Conservation (phyloP, 2,888 invertebrate genomes). For the Drosophila stalkeri region DNA sequence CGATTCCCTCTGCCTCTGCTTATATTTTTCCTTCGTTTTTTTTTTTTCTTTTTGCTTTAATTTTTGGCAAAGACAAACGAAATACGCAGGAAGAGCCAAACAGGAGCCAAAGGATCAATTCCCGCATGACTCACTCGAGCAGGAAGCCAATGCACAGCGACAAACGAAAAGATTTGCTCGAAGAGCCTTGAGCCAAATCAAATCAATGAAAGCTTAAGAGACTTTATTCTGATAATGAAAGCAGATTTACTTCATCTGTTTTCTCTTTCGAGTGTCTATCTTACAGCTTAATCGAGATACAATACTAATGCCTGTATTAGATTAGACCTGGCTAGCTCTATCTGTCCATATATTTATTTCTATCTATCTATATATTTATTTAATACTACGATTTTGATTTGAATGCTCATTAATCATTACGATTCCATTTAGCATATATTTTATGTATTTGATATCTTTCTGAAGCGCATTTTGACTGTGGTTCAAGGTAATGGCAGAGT, state of each 20-base stretch:
- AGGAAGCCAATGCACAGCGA: conserved; percentile 25
- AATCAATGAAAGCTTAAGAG: background rate
- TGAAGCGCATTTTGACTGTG: too few species aligned
- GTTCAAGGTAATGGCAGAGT: too few species aligned
- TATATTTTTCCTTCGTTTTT: background rate
- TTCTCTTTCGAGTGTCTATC: background rate
- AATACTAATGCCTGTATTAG: background rate
- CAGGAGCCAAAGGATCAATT: conserved; percentile 21
- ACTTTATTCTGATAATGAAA: background rate
- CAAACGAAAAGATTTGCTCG: conserved; percentile 5
- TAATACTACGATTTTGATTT: too few species aligned
- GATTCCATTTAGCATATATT: too few species aligned
- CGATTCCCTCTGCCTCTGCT: background rate
- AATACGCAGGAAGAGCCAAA: conserved; percentile 38
- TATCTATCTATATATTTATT: too few species aligned
- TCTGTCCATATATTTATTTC: too few species aligned
- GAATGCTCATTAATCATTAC: too few species aligned
- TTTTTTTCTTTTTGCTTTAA: background rate
- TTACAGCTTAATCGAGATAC: too few species aligned
- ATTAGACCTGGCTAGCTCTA: background rate
- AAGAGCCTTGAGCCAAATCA: background rate
- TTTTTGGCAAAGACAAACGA: conserved; percentile 38
- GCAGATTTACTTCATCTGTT: background rate
- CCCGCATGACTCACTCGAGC: conserved; percentile 41
- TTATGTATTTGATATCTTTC: too few species aligned